These are phyloP conservation scores for Mionectes olivaceus DNA, from an alignment of 2,797 vertebrate genomes.

Conservation along the genomic window DNA sequence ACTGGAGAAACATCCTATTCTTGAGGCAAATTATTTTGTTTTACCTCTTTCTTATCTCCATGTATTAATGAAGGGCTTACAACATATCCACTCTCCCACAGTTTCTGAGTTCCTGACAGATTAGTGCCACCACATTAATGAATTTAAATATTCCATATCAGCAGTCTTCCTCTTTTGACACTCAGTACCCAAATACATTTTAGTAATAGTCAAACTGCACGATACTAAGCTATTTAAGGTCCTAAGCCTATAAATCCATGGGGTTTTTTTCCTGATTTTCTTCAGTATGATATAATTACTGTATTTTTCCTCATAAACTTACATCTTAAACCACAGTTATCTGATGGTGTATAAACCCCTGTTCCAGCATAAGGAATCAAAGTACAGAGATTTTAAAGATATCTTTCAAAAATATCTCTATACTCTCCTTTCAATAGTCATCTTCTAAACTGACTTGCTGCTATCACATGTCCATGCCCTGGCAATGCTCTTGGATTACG, in stretches of 20 bases:
- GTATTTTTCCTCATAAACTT: background rate
- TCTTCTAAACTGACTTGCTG: background rate
- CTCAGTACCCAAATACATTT: background rate
- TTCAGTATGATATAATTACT: rapidly evolving
- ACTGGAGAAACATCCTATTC: background rate
- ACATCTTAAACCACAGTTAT: background rate
- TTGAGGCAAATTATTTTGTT: background rate
- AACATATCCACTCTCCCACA: background rate
- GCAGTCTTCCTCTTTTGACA: background rate
- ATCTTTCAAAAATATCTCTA: background rate
- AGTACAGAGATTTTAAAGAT: background rate
- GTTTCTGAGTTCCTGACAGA: background rate
- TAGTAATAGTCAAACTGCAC: background rate
- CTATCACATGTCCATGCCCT: background rate
- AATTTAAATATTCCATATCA: background rate
- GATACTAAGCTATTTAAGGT: background rate
- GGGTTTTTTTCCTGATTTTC: background rate
- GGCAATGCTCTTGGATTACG: background rate
- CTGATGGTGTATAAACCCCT: background rate
- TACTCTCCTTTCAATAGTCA: background rate
- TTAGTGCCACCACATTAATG: background rate
- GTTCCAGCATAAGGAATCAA: background rate
- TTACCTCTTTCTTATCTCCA: background rate
- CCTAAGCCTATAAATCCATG: background rate
- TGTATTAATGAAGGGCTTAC: background rate